Base-by-base conservation (phyloP, 2,888 invertebrate species). In the Lithosia quadra region DNA sequence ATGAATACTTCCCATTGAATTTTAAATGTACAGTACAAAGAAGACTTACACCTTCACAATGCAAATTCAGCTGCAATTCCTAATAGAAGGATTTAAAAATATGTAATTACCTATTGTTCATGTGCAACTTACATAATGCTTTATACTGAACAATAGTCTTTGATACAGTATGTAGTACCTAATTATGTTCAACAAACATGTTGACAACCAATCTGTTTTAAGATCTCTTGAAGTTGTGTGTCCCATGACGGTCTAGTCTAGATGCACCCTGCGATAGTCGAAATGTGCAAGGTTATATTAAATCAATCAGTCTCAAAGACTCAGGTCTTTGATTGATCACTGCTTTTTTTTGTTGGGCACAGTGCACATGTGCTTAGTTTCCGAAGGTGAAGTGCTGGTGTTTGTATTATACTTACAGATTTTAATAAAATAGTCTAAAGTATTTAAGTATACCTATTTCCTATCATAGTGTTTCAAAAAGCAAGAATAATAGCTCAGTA, bases 401-500 rank as follows among this genome's bases (percentile, higher is more conserved):
- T 49, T 2, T 18, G n/a, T n/a, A 9, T n/a, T n/a, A n/a, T n/a
- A n/a, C n/a, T n/a, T n/a, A 9, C n/a, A 49, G n/a, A n/a, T 49
- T 49, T 49, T 49, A 49, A n/a, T n/a, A n/a, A 43, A 49, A 49
- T 18, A 1, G 18, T 43, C 7, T 43, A 43, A 43, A 15, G 18
- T 18, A 43, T 43, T 18, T n/a, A n/a, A n/a, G n/a, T n/a, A 43
- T 43, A 21, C 22, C 21, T 53, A 9, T 39, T 56, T 39, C 55
- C 56, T 59, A 60, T 62, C 69, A 76, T 68, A 63, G 61, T 64
- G 69, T 72, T 69, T 65, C 53, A 67, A 63, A 72, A 69, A 74
- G 28, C 63, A 59, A 59, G 63, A 74, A 69, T 73, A 76, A 74
- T 74, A 70, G 67, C 73, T 69, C 69, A 71, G 24, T 73, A 70